phyloP scores from a whole-genome alignment of 2,113 vertebrate genomes.

The Hiodon tergisus region DNA sequence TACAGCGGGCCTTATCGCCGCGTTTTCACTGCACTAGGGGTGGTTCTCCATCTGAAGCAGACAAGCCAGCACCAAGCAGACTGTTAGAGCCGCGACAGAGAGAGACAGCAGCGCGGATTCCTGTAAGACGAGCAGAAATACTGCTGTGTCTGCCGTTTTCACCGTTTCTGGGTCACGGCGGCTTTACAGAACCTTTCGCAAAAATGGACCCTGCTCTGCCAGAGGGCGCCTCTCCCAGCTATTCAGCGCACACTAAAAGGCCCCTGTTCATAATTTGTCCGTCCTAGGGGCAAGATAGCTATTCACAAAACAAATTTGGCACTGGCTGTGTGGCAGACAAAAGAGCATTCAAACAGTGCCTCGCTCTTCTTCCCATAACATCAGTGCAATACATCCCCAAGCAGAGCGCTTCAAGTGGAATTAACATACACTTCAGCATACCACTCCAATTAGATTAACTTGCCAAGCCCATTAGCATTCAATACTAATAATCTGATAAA shows the following conservation, averaged over 20 bases:
- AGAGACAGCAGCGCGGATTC: too few species aligned
- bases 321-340: slow-evolving; percentile 29
- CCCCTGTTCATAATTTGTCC: slow-evolving; percentile 19
- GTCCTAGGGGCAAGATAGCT: slow-evolving; percentile 23
- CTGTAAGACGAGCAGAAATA: too few species aligned
- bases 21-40: too few species aligned
- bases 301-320: slow-evolving; percentile 28
- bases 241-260: slow-evolving; percentile 30
- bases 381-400: neutral
- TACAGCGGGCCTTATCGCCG: too few species aligned
- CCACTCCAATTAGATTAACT: neutral
- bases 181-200: neutral
- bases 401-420: neutral
- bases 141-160: neutral
- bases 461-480: too few species aligned
- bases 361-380: slow-evolving; percentile 6
- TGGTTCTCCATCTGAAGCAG: neutral
- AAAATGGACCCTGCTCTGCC: neutral
- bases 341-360: slow-evolving; percentile 28
- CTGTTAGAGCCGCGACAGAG: too few species aligned
- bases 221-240: neutral
- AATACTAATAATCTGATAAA: too few species aligned
- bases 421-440: neutral
- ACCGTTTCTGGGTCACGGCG: neutral
- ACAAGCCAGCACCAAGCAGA: neutral